Conservation (phyloP, 1,140 invertebrate species). For the Zophobas atratus region DNA sequence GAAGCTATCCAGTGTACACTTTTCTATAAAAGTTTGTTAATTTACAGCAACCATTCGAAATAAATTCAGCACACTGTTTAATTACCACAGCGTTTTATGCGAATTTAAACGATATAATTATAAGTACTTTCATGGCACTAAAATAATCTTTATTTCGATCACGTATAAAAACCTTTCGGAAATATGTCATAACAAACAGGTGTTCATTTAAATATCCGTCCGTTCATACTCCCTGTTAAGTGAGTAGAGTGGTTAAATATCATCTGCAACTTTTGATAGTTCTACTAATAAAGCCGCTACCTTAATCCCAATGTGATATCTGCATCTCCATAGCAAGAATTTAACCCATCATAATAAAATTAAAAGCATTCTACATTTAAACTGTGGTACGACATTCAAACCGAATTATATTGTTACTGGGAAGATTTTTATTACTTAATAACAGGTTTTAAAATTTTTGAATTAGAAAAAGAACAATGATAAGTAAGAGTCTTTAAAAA, state of each 20-base stretch:
- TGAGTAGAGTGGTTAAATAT: slow-evolving; percentile 5
- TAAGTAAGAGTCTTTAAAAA: too few species aligned
- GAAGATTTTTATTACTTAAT: too few species aligned
- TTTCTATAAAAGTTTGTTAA: too few species aligned
- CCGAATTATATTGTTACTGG: too few species aligned
- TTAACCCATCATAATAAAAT: slow-evolving; percentile 14
- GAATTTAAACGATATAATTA: neutral
- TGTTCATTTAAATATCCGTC: slow-evolving; percentile 13
- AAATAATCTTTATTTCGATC: slow-evolving; percentile 10
- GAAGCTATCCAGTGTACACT: too few species aligned
- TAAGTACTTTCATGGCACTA: slow-evolving; percentile 2
- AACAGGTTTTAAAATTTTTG: too few species aligned
- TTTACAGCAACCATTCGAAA: too few species aligned
- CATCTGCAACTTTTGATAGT: slow-evolving; percentile 11
- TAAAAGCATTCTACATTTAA: neutral
- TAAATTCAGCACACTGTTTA: too few species aligned
- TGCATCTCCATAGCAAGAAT: slow-evolving; percentile 1
- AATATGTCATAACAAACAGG: slow-evolving; percentile 8
- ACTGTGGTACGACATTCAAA: too few species aligned
- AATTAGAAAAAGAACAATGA: too few species aligned
- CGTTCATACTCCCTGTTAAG: neutral
- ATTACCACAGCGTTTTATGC: neutral
- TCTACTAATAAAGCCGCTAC: slow-evolving; percentile 17
- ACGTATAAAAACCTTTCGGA: neutral
- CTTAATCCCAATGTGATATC: neutral